Conservation (phyloP, 2,113 vertebrate genomes). For the Crotalus tigris region DNA sequence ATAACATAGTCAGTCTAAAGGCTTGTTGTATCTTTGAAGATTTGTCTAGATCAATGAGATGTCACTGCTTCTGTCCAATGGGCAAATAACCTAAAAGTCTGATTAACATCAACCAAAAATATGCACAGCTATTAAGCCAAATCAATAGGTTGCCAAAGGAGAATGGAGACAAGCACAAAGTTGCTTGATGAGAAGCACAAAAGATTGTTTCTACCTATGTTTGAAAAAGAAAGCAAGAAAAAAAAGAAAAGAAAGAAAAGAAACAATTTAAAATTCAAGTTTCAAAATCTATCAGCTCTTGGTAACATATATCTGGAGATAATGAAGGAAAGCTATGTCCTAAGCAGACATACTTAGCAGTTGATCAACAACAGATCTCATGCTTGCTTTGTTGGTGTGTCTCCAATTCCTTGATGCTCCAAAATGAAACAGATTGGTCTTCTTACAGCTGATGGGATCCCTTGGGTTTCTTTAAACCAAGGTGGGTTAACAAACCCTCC, state of each 20-base stretch:
- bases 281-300: not conserved
- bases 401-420: not conserved
- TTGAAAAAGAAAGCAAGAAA: not conserved
- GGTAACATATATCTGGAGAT: not conserved
- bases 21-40: not conserved
- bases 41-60: not conserved
- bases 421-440: not conserved
- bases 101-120: not conserved
- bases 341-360: not conserved
- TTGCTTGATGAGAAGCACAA: not conserved
- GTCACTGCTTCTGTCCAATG: not conserved
- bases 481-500: not conserved
- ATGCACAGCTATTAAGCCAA: not conserved
- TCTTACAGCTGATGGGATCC: not conserved
- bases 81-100: not conserved
- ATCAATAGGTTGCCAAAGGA: not conserved
- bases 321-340: not conserved
- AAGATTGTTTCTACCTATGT: not conserved
- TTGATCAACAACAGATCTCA: not conserved
- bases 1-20: not conserved
- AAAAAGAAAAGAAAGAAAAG: not conserved
- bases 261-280: not conserved
- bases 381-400: not conserved
- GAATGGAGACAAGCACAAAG: not conserved
- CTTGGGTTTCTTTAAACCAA: not conserved